phyloP scores from a whole-genome alignment of 53 echinoderm and acorn worm species.

The Echinometra lucunter region DNA sequence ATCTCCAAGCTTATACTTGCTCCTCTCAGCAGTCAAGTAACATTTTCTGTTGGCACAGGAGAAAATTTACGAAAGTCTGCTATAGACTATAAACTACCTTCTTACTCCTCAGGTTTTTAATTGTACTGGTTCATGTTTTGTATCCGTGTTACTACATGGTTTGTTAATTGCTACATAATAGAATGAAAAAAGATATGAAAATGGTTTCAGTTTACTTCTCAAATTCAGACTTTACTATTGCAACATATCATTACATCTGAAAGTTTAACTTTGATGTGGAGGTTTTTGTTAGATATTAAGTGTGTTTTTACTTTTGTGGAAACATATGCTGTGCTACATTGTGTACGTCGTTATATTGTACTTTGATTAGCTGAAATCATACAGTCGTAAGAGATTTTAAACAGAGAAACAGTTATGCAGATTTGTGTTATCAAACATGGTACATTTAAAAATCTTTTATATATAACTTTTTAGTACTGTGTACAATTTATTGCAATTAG shows the following conservation, averaged over 20 bases:
- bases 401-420: not conserved
- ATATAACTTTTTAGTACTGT: not conserved
- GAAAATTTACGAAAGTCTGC: too few species aligned
- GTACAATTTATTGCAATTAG: not conserved
- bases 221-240: not conserved
- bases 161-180: not conserved
- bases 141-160: not conserved
- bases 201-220: not conserved
- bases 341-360: not conserved
- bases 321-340: not conserved
- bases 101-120: not conserved
- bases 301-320: not conserved
- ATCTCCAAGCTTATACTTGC: not conserved
- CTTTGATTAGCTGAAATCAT: too few species aligned
- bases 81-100: not conserved
- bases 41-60: too few species aligned
- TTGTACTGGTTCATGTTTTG: not conserved
- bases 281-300: not conserved
- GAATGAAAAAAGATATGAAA: not conserved
- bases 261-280: not conserved
- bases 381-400: not conserved
- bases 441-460: too few species aligned
- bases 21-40: too few species aligned
- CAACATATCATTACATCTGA: not conserved
- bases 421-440: too few species aligned